Evolutionary conservation across 2,113 vertebrate species (phyloP), one percentile per base, ranked within the genome.

Genomic region (Plotosus lineatus): DNA sequence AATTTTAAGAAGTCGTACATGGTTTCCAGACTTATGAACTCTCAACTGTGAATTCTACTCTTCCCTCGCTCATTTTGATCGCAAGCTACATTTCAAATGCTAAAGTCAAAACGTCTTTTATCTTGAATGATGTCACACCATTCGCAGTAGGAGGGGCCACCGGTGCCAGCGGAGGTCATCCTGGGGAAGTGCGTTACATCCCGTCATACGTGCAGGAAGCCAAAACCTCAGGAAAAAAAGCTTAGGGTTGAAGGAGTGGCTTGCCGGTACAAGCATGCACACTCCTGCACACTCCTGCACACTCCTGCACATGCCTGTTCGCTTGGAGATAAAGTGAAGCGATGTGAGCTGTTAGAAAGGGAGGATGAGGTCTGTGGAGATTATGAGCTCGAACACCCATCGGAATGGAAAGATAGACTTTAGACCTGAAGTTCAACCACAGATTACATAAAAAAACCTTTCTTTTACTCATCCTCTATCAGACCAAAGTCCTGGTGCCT

Each of bases 151-250:
- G 26, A 28, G 28, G 28, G 9, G 6, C 14, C 26, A 33, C 26
- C 3, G 15, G 17, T 48, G 1, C 9, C 69, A 51, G 46, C 4
- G 17, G 28, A 51, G 46, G 69, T 51, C 77, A 82, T 85, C 80
- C 85, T 82, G 50, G 21, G 75, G 75, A 85, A 87, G 40, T 33
- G 17, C 55, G 84, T 81, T 82, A 84, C 72, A 66, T 87, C 84
- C 85, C 68, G 83, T 82, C 58, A 61, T 33, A 77, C n/a, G n/a
- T n/a, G n/a, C 83, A 83, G 81, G 75, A 85, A 87, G 61, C 28
- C 33, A 2, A 44, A 71, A 68, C 51, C 21, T 33, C 69, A 73
- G 46, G 19, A 44, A n/a, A n/a, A n/a, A n/a, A n/a, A 50, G 69
- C 69, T 44, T 31, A 28, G 5, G 71, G 40, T 33, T 69, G 31